These are phyloP conservation scores for Reticulitermes lucifugus DNA, from an alignment of 2,888 invertebrate species.

Conservation along the genomic window DNA sequence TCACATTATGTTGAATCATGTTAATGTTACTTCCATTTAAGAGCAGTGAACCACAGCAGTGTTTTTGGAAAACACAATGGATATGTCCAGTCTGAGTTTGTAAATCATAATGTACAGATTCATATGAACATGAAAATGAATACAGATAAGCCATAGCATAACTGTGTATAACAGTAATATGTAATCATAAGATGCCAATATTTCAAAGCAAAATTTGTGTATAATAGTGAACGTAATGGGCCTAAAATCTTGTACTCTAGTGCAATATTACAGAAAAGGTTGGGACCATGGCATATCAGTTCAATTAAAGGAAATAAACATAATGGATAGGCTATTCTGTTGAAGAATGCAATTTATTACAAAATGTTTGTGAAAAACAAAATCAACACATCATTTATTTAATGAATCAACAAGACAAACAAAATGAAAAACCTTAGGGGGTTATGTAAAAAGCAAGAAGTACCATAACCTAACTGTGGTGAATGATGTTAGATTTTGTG, in stretches of 20 bases:
- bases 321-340: neutral
- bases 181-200: neutral
- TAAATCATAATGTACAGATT: neutral
- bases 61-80: neutral
- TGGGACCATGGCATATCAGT: slow-evolving; percentile 15
- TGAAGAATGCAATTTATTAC: neutral
- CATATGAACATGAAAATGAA: neutral
- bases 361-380: neutral
- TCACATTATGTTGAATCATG: slow-evolving; percentile 4
- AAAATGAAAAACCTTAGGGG: neutral
- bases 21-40: neutral
- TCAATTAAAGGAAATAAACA: neutral
- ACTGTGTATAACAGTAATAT: neutral
- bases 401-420: neutral
- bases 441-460: slow-evolving; percentile 1
- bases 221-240: neutral
- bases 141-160: neutral
- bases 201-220: neutral
- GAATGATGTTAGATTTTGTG: slow-evolving; percentile 40
- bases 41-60: neutral
- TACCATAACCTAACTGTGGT: slow-evolving; percentile 31
- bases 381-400: neutral
- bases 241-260: neutral
- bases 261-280: neutral
- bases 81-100: neutral